phyloP scores from a whole-genome alignment of 2,888 invertebrate genomes.

The Asteroscopus sphinx region DNA sequence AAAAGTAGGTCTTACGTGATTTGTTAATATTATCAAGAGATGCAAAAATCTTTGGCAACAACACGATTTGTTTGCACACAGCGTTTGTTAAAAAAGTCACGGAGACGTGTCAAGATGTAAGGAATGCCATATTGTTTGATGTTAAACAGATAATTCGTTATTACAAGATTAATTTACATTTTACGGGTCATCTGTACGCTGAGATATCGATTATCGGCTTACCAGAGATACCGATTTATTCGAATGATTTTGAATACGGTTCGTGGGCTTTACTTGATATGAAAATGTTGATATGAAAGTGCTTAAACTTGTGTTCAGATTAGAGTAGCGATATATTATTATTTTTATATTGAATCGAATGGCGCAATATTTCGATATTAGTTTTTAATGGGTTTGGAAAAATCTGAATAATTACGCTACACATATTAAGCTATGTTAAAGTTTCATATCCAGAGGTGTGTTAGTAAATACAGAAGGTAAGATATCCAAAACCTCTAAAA shows the following conservation, averaged over 20 bases:
- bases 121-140: constrained; percentile 73
- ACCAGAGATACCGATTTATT: constrained; percentile 42
- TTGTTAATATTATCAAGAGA: constrained; percentile 47
- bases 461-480: no score
- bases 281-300: constrained; percentile 37
- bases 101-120: constrained; percentile 74
- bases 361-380: constrained; percentile 10
- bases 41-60: constrained; percentile 63
- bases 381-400: not conserved
- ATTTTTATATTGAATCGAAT: constrained; percentile 4
- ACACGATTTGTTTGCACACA: constrained; percentile 72
- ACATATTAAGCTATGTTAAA: no score
- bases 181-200: constrained; percentile 48
- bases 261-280: constrained; percentile 36
- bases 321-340: constrained; percentile 17
- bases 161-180: constrained; percentile 65
- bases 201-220: constrained; percentile 48
- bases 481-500: no score
- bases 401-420: no score
- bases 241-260: constrained; percentile 22
- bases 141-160: constrained; percentile 60
- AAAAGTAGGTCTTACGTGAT: constrained; percentile 51
- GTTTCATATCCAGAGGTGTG: no score
- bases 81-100: constrained; percentile 78
- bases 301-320: constrained; percentile 39